phyloP scores from a whole-genome alignment of 2,888 invertebrate genomes.

The Drosophila kuntzei region DNA sequence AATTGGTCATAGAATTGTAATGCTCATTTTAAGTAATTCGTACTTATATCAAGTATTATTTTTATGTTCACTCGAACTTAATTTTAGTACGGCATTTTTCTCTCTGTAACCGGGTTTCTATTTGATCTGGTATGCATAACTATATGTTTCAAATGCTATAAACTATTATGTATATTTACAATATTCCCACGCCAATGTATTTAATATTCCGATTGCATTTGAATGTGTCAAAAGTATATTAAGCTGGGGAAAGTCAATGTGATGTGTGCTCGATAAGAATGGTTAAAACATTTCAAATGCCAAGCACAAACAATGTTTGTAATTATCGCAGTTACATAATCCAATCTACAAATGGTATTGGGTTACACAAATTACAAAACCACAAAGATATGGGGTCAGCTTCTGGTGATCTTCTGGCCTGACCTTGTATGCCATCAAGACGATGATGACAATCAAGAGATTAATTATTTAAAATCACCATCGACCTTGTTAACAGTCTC shows the following conservation, averaged over 20 bases:
- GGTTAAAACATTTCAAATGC: conserved; percentile 50
- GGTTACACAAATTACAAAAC: conserved; percentile 62
- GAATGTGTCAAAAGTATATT: conserved; percentile 43
- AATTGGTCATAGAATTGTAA: no score
- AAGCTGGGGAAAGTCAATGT: conserved; percentile 49
- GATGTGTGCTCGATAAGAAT: conserved; percentile 29
- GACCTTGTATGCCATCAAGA: conserved; percentile 44
- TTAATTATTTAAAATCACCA: conserved; percentile 70
- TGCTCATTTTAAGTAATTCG: no score
- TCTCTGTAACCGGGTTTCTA: neutral
- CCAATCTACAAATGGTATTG: conserved; percentile 46
- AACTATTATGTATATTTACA: conserved; percentile 5
- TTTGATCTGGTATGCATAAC: conserved; percentile 43
- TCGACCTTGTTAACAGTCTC: conserved; percentile 55
- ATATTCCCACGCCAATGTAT: conserved; percentile 43
- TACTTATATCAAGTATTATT: no score
- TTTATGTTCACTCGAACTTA: no score
- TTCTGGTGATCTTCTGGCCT: conserved; percentile 55
- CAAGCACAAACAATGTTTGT: conserved; percentile 26
- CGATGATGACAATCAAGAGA: conserved; percentile 55
- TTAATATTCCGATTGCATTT: conserved; percentile 64
- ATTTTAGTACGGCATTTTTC: no score
- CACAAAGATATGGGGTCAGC: conserved; percentile 47
- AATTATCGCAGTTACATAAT: conserved; percentile 55
- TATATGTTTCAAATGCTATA: conserved; percentile 20